These are phyloP conservation scores for Erinaceus europaeus DNA, from an alignment of 2,113 vertebrate genomes.

Conservation along the genomic window DNA sequence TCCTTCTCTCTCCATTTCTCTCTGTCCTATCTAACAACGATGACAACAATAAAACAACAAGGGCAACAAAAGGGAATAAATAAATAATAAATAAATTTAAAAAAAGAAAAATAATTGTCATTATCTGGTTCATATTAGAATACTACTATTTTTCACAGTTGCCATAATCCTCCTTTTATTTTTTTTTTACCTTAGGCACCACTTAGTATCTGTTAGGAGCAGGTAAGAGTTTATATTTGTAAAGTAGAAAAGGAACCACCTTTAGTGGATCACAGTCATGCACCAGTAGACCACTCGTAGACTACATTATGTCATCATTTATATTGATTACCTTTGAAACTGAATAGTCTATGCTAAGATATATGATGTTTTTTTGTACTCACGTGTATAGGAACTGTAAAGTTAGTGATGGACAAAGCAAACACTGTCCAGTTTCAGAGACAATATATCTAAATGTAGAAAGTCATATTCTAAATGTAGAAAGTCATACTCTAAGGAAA, in stretches of 20 bases:
- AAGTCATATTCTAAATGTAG: too few relatives aligned
- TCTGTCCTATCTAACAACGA: too few relatives aligned
- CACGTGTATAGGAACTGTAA: not conserved
- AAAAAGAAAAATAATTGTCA: not conserved
- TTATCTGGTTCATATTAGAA: not conserved
- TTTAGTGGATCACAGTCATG: not conserved
- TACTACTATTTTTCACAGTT: not conserved
- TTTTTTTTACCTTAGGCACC: not conserved
- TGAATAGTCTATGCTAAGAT: not conserved
- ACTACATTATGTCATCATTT: not conserved
- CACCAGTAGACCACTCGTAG: not conserved
- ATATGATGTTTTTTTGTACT: too few relatives aligned
- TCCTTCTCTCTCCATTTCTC: too few relatives aligned
- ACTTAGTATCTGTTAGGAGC: not conserved
- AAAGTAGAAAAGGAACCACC: not conserved
- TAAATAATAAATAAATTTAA: too few relatives aligned
- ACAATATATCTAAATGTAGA: not conserved
- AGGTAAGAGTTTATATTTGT: not conserved
- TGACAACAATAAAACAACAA: too few relatives aligned
- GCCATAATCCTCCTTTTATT: not conserved
- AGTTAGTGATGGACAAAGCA: not conserved
- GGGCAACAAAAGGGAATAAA: too few relatives aligned
- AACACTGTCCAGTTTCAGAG: accelerated
- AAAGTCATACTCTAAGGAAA: not conserved
- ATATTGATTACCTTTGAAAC: not conserved